These are phyloP conservation scores for Ellobius talpinus DNA, from an alignment of 2,113 vertebrate genomes.

Conservation along the genomic window DNA sequence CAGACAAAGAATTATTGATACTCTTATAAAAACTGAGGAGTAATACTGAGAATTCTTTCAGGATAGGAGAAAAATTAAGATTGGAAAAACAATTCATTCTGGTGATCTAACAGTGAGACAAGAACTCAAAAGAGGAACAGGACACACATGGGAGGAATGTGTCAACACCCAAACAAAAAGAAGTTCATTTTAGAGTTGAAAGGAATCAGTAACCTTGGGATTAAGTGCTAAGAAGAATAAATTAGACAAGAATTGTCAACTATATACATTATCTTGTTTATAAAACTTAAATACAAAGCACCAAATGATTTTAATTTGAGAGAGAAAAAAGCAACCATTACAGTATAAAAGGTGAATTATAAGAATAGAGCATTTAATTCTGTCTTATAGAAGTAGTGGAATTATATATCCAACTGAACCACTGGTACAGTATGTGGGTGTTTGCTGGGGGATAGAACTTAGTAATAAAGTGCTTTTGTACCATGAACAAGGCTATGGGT, in stretches of 20 bases:
- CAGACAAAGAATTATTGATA: background rate
- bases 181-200: background rate
- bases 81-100: background rate
- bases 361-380: background rate
- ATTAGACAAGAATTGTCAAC: background rate
- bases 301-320: background rate
- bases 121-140: background rate
- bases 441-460: background rate
- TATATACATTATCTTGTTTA: background rate
- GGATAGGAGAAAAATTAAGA: conserved; percentile 27
- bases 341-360: background rate
- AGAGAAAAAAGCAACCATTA: conserved; percentile 5
- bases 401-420: conserved; percentile 45
- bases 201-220: background rate
- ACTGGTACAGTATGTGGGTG: background rate
- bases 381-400: background rate
- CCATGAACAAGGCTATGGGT: background rate
- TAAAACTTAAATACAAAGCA: background rate
- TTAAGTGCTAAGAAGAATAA: background rate
- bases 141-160: background rate
- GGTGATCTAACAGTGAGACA: background rate
- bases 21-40: background rate
- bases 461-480: background rate
- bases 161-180: background rate
- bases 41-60: conserved; percentile 31